Conservation (phyloP, 1,140 invertebrate species). For the Rhagoletis pomonella region DNA sequence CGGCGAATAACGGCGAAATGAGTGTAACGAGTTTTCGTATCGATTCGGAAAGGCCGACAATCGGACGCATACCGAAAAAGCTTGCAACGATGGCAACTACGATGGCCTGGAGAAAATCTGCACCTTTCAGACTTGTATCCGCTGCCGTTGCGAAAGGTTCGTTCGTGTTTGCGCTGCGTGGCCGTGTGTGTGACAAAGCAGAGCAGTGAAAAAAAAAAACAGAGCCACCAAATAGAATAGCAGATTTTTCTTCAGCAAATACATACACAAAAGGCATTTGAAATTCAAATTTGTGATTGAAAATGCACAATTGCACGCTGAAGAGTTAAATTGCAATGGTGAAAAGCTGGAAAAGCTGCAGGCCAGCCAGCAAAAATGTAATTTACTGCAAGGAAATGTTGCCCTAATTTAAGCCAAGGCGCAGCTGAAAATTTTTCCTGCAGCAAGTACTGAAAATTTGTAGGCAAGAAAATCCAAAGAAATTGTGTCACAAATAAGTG, state of each 20-base stretch:
- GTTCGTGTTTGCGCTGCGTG: constrained; percentile 58
- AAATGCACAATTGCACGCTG: background rate
- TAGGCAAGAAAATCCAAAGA: background rate
- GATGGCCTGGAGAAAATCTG: constrained; percentile 52
- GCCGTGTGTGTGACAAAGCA: constrained; percentile 56
- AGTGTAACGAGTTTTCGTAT: background rate
- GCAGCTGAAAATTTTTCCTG: constrained; percentile 42
- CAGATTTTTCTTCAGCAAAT: background rate
- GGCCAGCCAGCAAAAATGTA: background rate
- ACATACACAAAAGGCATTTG: background rate
- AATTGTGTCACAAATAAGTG: background rate
- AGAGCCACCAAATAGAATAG: constrained; percentile 40
- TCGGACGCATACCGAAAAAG: constrained; percentile 51
- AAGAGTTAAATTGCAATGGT: background rate
- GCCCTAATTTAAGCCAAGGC: constrained; percentile 18
- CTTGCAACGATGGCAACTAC: constrained; percentile 35
- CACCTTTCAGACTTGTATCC: constrained; percentile 70
- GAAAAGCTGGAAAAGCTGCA: constrained; percentile 21
- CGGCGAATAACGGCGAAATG: background rate
- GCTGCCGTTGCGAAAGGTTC: constrained; percentile 73
- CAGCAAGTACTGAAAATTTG: constrained; percentile 11
- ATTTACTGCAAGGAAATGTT: constrained; percentile 16
- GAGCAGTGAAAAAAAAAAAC: constrained; percentile 55
- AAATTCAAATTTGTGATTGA: constrained; percentile 31
- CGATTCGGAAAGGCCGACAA: constrained; percentile 22